Conservation (phyloP, 2,888 invertebrate species). For the Bombylius major region DNA sequence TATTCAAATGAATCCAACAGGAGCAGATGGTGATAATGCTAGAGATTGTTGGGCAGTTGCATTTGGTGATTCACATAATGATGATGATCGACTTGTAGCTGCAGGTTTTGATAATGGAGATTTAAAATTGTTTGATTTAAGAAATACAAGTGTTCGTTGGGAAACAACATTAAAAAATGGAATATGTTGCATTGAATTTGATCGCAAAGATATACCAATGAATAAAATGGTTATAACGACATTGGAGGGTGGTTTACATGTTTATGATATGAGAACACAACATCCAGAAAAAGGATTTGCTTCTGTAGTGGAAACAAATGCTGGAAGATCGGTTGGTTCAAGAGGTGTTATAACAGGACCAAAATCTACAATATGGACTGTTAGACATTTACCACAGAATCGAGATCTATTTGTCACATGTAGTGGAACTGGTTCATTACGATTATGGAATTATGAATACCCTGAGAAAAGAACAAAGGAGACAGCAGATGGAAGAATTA, state of each 20-base stretch:
- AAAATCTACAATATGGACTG: constrained; percentile 79
- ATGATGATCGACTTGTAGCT: constrained; percentile 70
- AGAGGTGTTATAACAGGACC: constrained; percentile 44
- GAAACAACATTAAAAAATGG: constrained; percentile 89
- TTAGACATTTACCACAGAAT: constrained; percentile 84
- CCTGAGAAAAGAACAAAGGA: constrained; percentile 61
- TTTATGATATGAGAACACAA: constrained; percentile 80
- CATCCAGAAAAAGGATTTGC: constrained; percentile 80
- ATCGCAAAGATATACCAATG: constrained; percentile 86
- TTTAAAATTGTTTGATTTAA: constrained; percentile 82
- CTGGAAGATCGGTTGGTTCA: constrained; percentile 34
- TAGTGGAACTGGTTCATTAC: constrained; percentile 80
- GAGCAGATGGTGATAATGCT: constrained; percentile 33
- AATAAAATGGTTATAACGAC: constrained; percentile 89
- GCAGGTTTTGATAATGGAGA: constrained; percentile 97
- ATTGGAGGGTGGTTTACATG: constrained; percentile 77
- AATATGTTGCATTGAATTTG: constrained; percentile 79
- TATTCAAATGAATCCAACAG: constrained; percentile 51
- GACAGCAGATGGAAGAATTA: constrained; percentile 55
- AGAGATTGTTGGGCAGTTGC: constrained; percentile 91
- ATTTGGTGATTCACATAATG: constrained; percentile 83
- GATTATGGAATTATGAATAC: constrained; percentile 93
- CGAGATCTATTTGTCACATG: constrained; percentile 83
- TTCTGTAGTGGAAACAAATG: constrained; percentile 39
- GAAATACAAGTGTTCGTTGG: constrained; percentile 73